Evolutionary conservation across 1,140 invertebrate species (phyloP), one percentile per base, ranked within the genome.

Genomic region (Meloidogyne chitwoodi): DNA sequence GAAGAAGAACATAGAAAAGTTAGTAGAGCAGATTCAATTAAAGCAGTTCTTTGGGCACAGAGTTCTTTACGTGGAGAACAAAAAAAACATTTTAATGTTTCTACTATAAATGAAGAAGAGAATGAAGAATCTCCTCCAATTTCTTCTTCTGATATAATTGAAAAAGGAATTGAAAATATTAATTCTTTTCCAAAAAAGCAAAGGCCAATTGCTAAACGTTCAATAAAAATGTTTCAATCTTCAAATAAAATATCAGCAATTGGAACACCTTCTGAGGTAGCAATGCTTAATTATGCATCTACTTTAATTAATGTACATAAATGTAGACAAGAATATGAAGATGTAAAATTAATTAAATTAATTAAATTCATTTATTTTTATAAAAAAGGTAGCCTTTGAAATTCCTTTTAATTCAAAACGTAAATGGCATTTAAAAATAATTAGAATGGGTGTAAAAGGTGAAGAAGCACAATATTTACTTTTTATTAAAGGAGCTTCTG

Each of bases 401-500:
- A 85, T 85, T 69, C 84, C 84, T 8, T 85, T 85, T 67, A 85
- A 85, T 48, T 85, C 84, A 10, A 76, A 77, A 38, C 77, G 84
- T 48, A 85, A 85, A 73, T 85, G 70, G 38, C 85, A 87, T 68
- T 67, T 85, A 72, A 75, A 87, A 22, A 78, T 85, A 61, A 79
- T 72, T 16, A 70, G 76, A 44, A 65, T 68, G 27, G 26, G 67
- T 41, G 12, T 44, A 27, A 22, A 77, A 75, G 26, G 72, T 63
- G 14, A 48, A 81, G 65, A 71, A 75, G 41, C 78, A 76, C 62
- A 78, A 68, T 85, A 85, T 68, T 74, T 62, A 41, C 31, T 85
- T 29, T 74, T 85, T 38, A 82, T 85, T 38, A 85, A 85, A 65
- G 84, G 84, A 26, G 84, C 84, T 27, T 77, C 84, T 14, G 84